Evolutionary conservation across 2,113 vertebrate species (phyloP).

Genomic region (Turdus rufiventris): DNA sequence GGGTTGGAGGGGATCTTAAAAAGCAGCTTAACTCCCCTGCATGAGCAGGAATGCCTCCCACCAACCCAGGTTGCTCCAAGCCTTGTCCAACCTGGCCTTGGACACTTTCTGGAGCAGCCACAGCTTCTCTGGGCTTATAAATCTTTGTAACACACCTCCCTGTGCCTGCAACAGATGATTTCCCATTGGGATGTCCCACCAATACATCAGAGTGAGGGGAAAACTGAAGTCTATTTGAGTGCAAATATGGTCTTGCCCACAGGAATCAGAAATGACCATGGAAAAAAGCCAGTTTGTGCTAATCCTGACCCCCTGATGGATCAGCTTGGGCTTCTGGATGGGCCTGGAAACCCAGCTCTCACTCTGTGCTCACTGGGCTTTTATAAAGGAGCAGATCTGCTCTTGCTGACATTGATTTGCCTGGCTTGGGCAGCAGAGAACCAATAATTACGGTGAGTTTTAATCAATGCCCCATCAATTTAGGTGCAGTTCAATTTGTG

Average conservation of each 20-base stretch:
- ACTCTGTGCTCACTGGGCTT: not conserved
- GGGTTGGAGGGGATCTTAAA: not conserved
- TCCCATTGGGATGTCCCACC: accelerated
- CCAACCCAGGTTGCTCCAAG: not conserved
- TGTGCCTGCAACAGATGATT: not conserved
- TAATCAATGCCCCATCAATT: conserved; percentile 73
- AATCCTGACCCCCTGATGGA: not conserved
- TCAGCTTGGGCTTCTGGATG: not conserved
- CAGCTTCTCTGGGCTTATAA: not conserved
- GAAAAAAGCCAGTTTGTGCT: not conserved
- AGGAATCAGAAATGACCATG: not conserved
- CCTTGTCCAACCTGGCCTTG: not conserved
- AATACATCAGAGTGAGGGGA: not conserved
- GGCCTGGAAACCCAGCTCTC: not conserved
- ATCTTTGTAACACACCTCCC: not conserved
- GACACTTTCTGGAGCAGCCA: not conserved
- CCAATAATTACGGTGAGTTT: conserved; percentile 70
- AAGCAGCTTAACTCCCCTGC: not conserved
- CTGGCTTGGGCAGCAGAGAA: conserved; percentile 44
- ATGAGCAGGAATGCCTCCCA: not conserved
- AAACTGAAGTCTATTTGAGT: not conserved
- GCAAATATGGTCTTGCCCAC: not conserved
- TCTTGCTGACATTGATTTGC: conserved; percentile 64
- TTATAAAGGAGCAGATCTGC: not conserved
- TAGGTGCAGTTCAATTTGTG: conserved; percentile 60